phyloP scores from a whole-genome alignment of 2,888 invertebrate species.

The Auanema freiburgensis region DNA sequence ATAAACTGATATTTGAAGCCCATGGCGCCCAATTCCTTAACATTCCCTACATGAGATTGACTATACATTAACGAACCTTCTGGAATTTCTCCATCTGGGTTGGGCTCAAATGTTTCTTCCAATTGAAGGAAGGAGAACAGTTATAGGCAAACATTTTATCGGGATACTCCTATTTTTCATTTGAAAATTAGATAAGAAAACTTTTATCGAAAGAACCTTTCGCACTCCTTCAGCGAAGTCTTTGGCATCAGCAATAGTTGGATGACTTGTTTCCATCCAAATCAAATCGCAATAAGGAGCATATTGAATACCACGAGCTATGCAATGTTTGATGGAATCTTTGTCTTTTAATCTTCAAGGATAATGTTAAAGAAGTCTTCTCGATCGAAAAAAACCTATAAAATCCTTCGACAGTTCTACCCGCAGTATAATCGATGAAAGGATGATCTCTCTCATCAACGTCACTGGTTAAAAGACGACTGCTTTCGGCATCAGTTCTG shows the following conservation, averaged over 20 bases:
- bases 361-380: neutral
- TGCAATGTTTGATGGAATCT: constrained; percentile 63
- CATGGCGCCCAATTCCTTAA: constrained; percentile 63
- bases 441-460: constrained; percentile 65
- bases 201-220: constrained; percentile 22
- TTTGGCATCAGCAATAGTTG: constrained; percentile 63
- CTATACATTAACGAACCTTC: constrained; percentile 24
- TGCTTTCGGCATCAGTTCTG: constrained; percentile 65
- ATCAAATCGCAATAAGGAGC: constrained; percentile 64
- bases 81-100: constrained; percentile 64
- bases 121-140: constrained; percentile 65
- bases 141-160: constrained; percentile 65
- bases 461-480: constrained; percentile 64
- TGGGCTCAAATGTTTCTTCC: constrained; percentile 64
- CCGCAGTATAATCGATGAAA: constrained; percentile 63
- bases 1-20: constrained; percentile 67
- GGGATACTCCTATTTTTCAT: constrained; percentile 44
- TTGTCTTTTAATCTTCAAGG: constrained; percentile 48
- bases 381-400: constrained; percentile 35
- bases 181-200: neutral
- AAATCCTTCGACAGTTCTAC: constrained; percentile 65
- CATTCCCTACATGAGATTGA: neutral
- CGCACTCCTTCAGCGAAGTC: constrained; percentile 64
- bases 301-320: constrained; percentile 62
- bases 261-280: constrained; percentile 66